phyloP scores from a whole-genome alignment of 2,113 vertebrate species.

The Tamias sibiricus region DNA sequence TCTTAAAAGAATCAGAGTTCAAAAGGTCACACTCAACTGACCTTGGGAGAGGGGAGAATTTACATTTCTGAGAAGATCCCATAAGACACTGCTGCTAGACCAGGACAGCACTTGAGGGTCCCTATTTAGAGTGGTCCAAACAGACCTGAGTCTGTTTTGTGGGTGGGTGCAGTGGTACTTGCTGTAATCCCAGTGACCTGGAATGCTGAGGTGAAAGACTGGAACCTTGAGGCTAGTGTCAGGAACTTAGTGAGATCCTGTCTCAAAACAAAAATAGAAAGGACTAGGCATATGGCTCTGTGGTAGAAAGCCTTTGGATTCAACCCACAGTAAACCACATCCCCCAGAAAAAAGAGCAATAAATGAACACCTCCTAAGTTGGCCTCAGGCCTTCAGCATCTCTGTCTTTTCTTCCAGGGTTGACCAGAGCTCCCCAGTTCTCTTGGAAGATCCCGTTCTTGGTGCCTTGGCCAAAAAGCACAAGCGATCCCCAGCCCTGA shows the following conservation, averaged over 20 bases:
- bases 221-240: no score
- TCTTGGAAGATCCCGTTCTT: neutral
- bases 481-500: neutral
- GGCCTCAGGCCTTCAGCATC: neutral
- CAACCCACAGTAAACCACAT: no score
- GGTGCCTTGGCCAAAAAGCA: conserved; percentile 2
- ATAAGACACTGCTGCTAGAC: neutral
- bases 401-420: neutral
- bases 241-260: no score
- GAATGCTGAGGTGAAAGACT: no score
- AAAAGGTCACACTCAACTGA: no score
- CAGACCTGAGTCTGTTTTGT: neutral
- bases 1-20: no score
- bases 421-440: neutral
- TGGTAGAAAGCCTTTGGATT: no score
- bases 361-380: neutral
- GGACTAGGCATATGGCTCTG: no score
- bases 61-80: neutral
- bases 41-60: neutral
- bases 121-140: neutral
- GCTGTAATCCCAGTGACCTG: no score
- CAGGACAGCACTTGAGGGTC: neutral
- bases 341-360: no score
- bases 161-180: no score
- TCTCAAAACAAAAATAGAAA: no score